Conservation (phyloP, 2,113 vertebrate genomes). For the Himantopus leucocephalus region DNA sequence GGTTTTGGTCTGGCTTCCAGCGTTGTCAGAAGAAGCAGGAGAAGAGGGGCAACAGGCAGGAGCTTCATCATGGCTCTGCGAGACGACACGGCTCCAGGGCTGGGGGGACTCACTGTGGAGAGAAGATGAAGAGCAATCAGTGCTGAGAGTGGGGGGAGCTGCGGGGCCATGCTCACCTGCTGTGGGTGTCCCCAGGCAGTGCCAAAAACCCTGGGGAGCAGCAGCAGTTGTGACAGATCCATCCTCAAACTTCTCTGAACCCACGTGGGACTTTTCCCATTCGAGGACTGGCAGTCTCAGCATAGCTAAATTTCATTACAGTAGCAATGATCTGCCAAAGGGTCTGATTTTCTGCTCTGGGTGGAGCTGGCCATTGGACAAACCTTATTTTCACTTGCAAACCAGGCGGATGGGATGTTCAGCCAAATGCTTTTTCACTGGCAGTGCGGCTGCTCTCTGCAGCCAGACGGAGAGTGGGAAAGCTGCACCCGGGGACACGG, state of each 20-base stretch:
- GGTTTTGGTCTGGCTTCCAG: constrained; percentile 69
- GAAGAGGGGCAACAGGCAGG: constrained; percentile 32
- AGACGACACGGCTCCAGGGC: background rate
- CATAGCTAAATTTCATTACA: constrained; percentile 23
- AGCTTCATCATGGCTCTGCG: constrained; percentile 57
- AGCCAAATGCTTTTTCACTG: constrained; percentile 24
- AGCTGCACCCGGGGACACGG: background rate
- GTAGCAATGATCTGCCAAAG: background rate
- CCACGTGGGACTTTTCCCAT: background rate
- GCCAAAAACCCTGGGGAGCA: background rate
- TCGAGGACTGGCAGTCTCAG: background rate
- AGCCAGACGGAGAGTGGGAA: background rate
- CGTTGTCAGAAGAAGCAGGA: constrained; percentile 71
- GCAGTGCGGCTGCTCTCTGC: background rate
- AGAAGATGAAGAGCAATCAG: background rate
- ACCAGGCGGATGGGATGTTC: constrained; percentile 67
- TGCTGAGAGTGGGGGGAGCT: background rate
- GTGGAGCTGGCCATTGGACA: constrained; percentile 57
- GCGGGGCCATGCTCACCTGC: rapidly evolving
- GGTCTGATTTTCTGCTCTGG: constrained; percentile 58
- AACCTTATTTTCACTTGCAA: constrained; percentile 69
- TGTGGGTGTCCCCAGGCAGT: background rate
- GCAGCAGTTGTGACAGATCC: background rate
- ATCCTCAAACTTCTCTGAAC: background rate
- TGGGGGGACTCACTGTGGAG: background rate